Conservation (phyloP, 2,888 invertebrate species). For the Patella depressa region DNA sequence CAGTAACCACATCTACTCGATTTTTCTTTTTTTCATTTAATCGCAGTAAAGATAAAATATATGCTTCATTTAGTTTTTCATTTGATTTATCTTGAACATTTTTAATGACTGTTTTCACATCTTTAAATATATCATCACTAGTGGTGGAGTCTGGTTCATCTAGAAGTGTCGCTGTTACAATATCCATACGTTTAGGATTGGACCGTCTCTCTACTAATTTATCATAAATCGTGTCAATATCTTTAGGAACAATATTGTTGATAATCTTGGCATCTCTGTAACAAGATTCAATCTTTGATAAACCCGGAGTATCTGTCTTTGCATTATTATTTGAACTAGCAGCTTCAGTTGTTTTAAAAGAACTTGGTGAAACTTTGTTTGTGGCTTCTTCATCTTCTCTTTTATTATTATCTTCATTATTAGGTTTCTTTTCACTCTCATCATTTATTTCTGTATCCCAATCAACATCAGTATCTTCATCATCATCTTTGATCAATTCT, state of each 20-base stretch:
- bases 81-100: constrained; percentile 33
- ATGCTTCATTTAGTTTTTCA: constrained; percentile 32
- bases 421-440: background rate
- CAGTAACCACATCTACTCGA: constrained; percentile 39
- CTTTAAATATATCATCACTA: constrained; percentile 34
- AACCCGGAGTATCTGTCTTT: background rate
- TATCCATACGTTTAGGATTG: constrained; percentile 49
- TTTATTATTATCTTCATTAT: background rate
- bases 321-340: background rate
- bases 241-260: constrained; percentile 40
- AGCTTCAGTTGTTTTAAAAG: background rate
- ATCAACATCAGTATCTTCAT: constrained; percentile 7
- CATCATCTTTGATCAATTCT: background rate
- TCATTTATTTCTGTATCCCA: constrained; percentile 8
- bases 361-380: background rate
- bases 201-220: constrained; percentile 43
- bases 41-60: constrained; percentile 43
- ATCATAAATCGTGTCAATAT: constrained; percentile 47
- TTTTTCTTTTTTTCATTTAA: constrained; percentile 29
- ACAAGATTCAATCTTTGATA: constrained; percentile 48
- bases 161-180: constrained; percentile 52
- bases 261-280: constrained; percentile 51
- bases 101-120: constrained; percentile 45
- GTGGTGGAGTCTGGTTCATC: constrained; percentile 32
- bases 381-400: background rate